A percentile compares a stretch with the other conserved stretches of the same genome.
Conservation (phyloP, 2,113 vertebrate species). For the Antechinus stuartii region DNA sequence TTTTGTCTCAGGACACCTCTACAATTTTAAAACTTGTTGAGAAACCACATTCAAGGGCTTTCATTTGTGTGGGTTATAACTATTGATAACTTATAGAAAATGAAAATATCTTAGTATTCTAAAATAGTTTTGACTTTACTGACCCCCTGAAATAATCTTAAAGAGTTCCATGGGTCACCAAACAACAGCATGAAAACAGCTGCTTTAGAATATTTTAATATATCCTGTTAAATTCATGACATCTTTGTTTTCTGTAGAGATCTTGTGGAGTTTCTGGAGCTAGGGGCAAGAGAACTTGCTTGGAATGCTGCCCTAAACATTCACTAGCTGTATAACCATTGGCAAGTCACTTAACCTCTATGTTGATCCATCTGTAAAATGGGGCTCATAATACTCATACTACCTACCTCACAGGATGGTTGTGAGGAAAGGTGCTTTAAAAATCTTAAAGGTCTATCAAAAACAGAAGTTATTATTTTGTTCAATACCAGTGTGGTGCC, state of each 20-base stretch:
- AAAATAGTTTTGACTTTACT: not conserved
- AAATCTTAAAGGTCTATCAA: not conserved
- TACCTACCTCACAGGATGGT: not conserved
- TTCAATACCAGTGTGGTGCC: not conserved
- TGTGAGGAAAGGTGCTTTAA: not conserved
- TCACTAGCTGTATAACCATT: not conserved
- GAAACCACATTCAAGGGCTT: not conserved
- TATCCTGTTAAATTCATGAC: not conserved
- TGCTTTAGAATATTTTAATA: not conserved
- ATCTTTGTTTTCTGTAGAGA: not conserved
- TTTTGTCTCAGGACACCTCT: not conserved
- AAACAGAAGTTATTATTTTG: not conserved
- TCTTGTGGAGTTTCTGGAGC: not conserved
- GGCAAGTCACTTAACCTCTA: not conserved
- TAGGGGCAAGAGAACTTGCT: not conserved
- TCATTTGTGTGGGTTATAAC: not conserved
- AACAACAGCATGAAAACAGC: not conserved
- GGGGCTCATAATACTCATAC: not conserved
- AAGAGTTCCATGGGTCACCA: not conserved
- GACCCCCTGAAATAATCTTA: not conserved
- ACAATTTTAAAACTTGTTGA: not conserved
- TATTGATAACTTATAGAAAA: not conserved
- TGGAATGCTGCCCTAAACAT: not conserved
- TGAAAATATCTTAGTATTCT: not conserved
- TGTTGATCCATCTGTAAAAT: not conserved